phyloP scores from a whole-genome alignment of 2,888 invertebrate species.

The Endomychus coccineus region DNA sequence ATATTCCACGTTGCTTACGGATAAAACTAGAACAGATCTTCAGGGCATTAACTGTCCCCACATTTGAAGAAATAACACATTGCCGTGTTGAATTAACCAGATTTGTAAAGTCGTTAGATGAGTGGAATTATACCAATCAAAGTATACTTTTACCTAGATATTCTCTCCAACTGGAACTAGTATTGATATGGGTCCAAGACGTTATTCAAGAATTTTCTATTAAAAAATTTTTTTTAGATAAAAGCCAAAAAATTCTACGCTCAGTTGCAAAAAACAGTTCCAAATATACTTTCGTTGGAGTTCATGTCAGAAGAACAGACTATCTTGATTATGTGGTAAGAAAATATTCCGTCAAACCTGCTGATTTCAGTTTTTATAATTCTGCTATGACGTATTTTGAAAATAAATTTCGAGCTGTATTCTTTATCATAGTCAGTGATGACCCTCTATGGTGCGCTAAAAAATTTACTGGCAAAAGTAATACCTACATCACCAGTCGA shows the following conservation, averaged over 20 bases:
- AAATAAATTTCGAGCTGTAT: slow-evolving; percentile 37
- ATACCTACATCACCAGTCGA: slow-evolving; percentile 42
- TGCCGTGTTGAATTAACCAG: slow-evolving; percentile 46
- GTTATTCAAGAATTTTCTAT: slow-evolving; percentile 51
- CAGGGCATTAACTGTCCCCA: slow-evolving; percentile 49
- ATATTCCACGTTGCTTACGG: slow-evolving; percentile 46
- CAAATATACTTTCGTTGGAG: slow-evolving; percentile 42
- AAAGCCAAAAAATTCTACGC: slow-evolving; percentile 44
- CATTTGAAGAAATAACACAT: slow-evolving; percentile 49
- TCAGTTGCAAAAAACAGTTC: slow-evolving; percentile 30
- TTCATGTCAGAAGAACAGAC: slow-evolving; percentile 52
- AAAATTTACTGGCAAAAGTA: slow-evolving; percentile 35
- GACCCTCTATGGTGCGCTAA: slow-evolving; percentile 45
- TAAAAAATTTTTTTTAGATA: slow-evolving; percentile 43
- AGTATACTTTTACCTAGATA: slow-evolving; percentile 51
- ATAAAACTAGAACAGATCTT: slow-evolving; percentile 50
- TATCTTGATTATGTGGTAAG: slow-evolving; percentile 50
- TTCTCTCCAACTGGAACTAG: slow-evolving; percentile 48
- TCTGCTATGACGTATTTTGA: slow-evolving; percentile 44
- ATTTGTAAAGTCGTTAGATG: slow-evolving; percentile 46
- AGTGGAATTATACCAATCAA: slow-evolving; percentile 52
- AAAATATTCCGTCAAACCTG: slow-evolving; percentile 44
- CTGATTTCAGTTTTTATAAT: slow-evolving; percentile 39
- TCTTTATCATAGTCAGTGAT: slow-evolving; percentile 46
- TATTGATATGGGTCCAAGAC: slow-evolving; percentile 51